Percentiles rank a stretch among this genome's conserved stretches.
These are phyloP conservation scores for Mylabris sibirica DNA, from an alignment of 2,888 invertebrate genomes.

Conservation along the genomic window DNA sequence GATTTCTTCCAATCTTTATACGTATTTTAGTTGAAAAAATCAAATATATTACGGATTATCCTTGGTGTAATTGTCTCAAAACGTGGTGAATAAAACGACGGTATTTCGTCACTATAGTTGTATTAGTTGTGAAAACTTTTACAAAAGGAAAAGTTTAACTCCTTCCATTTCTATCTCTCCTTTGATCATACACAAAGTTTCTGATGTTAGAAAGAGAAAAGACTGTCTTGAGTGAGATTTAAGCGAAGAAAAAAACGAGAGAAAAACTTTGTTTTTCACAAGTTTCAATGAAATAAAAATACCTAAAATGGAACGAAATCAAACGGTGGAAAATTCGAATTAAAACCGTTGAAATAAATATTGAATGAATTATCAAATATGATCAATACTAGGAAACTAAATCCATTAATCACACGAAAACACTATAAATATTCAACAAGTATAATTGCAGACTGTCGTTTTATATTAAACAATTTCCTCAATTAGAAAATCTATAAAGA, in stretches of 20 bases:
- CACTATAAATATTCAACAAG: not conserved
- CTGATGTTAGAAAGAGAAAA: not conserved
- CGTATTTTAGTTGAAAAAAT: not conserved
- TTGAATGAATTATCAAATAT: not conserved
- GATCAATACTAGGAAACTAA: slow-evolving; percentile 1
- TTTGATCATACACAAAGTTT: not conserved
- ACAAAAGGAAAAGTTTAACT: not conserved
- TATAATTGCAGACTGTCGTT: not conserved
- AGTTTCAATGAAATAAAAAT: not conserved
- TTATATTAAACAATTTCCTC: slow-evolving; percentile 2
- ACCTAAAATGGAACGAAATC: not conserved
- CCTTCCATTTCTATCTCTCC: not conserved
- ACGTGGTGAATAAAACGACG: not conserved
- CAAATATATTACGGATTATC: not conserved
- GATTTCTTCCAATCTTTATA: not conserved
- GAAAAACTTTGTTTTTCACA: not conserved
- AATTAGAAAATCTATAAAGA: not conserved
- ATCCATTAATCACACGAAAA: not conserved
- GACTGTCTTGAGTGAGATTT: not conserved
- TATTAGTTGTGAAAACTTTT: not conserved
- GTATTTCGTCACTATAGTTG: not conserved
- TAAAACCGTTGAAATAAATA: not conserved
- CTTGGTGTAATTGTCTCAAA: not conserved
- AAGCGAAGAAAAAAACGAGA: not conserved
- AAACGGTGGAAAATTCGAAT: not conserved